Evolutionary conservation across 2,113 vertebrate species (phyloP), one percentile per base, ranked within the genome.

Genomic region (Chamaea fasciata): DNA sequence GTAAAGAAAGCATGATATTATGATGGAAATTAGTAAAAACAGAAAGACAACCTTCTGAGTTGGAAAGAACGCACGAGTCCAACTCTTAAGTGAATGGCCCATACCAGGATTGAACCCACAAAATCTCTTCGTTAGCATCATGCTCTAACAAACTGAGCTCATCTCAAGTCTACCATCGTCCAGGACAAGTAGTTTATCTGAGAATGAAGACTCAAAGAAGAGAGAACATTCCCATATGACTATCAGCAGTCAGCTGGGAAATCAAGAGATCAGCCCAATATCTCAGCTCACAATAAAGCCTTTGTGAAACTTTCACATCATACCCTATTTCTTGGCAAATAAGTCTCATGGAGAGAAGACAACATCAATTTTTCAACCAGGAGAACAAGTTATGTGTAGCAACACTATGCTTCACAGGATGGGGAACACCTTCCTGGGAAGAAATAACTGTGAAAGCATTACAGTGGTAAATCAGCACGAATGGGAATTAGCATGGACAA

Each of bases 61-160:
- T 62, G 12, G 26, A 49, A 69, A 67, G n/a, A 60, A 68, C 2
- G 3, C 30, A 68, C 26, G 60, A 53, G 30, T 41, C 30, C 14
- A 55, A 23, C 55, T 46, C 30, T 47, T 31, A 60, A 11, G 7
- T 49, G n/a, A 76, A 69, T 41, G 30, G 47, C 44, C 21, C 7
- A 21, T 11, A 55, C 24, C 0, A 0, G 18, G 15, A 69, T 0
- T 69, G 35, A 76, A 33, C 18, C n/a, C 55, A 49, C 8, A 11
- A 55, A 55, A 63, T 10, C 2, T 41, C 27, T 30, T 17, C 11
- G 31, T 69, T 31, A 47, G 14, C 47, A 47, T 7, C 47, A 49
- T 23, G 31, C 6, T 83, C 47, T 53, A 62, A n/a, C 7, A 52
- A 89, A 42, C 35, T 62, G 47, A 76, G 55, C 31, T 76, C 35